Percentiles rank a stretch among this genome's conserved stretches.
phyloP scores from a whole-genome alignment of 2,113 vertebrate species.

The Crotalus helleri region DNA sequence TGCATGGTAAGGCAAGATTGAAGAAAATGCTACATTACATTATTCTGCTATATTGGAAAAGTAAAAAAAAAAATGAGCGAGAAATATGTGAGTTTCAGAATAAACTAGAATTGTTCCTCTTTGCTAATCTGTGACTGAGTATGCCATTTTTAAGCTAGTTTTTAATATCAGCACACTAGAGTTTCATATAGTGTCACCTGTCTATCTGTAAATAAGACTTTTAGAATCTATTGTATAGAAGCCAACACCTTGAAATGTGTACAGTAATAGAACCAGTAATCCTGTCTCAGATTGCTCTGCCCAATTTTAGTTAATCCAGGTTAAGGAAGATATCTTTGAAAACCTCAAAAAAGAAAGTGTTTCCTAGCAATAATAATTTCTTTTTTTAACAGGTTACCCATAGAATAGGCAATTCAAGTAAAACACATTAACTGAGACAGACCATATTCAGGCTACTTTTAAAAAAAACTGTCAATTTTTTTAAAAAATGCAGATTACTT shows the following conservation, averaged over 20 bases:
- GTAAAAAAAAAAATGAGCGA: no score
- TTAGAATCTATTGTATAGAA: background rate
- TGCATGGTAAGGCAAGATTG: background rate
- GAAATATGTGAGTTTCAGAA: background rate
- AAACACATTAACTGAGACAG: background rate
- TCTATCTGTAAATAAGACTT: background rate
- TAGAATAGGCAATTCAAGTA: background rate
- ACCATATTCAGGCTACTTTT: background rate
- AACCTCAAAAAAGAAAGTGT: background rate
- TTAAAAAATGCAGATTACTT: background rate
- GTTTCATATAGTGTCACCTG: background rate
- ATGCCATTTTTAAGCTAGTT: background rate
- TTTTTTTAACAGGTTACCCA: background rate
- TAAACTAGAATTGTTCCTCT: background rate
- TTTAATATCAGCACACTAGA: background rate
- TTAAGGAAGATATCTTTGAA: background rate
- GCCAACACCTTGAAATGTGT: background rate
- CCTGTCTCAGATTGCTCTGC: background rate
- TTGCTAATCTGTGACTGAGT: background rate
- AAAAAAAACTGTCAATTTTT: background rate
- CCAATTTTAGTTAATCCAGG: background rate
- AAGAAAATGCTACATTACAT: background rate
- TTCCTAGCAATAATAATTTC: background rate
- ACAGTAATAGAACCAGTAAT: background rate
- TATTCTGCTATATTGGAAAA: background rate